These are phyloP conservation scores for Drosophila histrio DNA, from an alignment of 2,888 invertebrate genomes.

Conservation along the genomic window DNA sequence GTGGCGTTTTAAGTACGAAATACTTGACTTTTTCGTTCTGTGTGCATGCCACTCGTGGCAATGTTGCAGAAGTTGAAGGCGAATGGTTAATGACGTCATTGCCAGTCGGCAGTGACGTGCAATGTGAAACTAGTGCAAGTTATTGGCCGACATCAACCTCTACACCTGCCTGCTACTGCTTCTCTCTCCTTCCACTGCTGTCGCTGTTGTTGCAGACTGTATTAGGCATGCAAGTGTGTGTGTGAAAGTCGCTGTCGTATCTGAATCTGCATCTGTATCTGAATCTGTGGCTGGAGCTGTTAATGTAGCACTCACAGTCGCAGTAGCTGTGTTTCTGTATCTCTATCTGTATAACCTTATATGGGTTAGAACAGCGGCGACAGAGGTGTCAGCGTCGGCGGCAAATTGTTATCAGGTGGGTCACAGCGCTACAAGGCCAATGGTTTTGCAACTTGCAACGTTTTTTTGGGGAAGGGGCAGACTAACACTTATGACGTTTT, in stretches of 20 bases:
- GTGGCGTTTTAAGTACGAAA: no score
- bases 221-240: neutral
- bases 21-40: no score
- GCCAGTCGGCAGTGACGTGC: conserved; percentile 49
- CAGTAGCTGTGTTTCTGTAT: neutral
- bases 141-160: conserved; percentile 5
- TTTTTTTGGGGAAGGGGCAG: neutral
- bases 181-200: neutral
- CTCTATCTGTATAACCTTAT: conserved; percentile 39
- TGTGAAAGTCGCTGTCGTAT: conserved; percentile 7
- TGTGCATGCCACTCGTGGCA: conserved; percentile 3
- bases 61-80: neutral
- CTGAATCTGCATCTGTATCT: neutral
- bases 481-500: conserved; percentile 60
- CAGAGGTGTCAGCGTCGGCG: conserved; percentile 3
- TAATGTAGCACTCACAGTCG: neutral
- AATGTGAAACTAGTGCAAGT: conserved; percentile 42
- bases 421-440: conserved; percentile 54
- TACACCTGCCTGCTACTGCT: neutral
- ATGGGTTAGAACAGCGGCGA: conserved; percentile 60
- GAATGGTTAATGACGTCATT: conserved; percentile 50
- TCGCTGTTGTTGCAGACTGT: conserved; percentile 6
- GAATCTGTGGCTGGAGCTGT: neutral
- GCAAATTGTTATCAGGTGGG: conserved; percentile 67
- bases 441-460: conserved; percentile 22